Percentiles rank a stretch among this genome's conserved stretches.
Conservation (phyloP, 2,888 invertebrate species). For the Emesis furor region DNA sequence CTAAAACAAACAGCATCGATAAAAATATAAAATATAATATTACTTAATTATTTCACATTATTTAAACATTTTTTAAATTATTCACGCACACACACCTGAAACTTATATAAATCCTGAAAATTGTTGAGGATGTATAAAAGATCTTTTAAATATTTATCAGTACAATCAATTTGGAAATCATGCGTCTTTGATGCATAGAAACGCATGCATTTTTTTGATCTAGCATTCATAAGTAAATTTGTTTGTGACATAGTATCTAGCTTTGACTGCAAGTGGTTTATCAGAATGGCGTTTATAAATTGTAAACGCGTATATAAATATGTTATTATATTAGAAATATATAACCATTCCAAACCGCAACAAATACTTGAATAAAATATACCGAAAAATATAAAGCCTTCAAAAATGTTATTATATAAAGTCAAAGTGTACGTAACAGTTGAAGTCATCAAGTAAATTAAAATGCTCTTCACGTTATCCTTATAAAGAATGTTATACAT, state of each 20-base stretch:
- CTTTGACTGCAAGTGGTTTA: conserved; percentile 77
- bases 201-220: conserved; percentile 74
- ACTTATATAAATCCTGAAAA: conserved; percentile 74
- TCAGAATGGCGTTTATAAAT: conserved; percentile 81
- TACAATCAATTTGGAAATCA: conserved; percentile 75
- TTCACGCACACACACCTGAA: conserved; percentile 62
- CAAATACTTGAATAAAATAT: conserved; percentile 73
- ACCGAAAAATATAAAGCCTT: conserved; percentile 30
- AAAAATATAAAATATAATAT: no score
- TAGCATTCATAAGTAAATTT: conserved; percentile 44
- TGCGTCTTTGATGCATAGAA: conserved; percentile 78
- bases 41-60: no score
- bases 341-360: conserved; percentile 79
- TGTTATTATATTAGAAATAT: conserved; percentile 78
- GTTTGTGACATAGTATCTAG: conserved; percentile 24
- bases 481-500: conserved; percentile 74
- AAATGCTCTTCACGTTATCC: conserved; percentile 71
- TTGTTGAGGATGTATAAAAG: conserved; percentile 72
- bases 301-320: conserved; percentile 80
- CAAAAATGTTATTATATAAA: neutral
- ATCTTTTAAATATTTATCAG: conserved; percentile 74
- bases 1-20: conserved; percentile 23
- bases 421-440: neutral
- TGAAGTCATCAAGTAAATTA: neutral
- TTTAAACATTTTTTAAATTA: no score